Conservation (phyloP, 1,140 invertebrate species). For the Cydia fagiglandana region DNA sequence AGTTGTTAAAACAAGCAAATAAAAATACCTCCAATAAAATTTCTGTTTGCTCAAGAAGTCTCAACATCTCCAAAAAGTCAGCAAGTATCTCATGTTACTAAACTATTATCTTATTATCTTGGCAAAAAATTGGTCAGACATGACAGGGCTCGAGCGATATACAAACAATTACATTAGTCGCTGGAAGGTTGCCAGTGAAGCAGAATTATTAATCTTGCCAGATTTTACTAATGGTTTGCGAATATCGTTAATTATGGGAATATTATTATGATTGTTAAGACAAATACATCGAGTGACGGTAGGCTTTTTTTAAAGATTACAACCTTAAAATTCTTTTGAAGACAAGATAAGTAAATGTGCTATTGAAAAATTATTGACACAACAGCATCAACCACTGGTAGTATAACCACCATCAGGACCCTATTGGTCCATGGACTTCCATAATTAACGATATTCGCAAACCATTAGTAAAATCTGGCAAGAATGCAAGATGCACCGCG, state of each 20-base stretch:
- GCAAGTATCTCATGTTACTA: slow-evolving; percentile 1
- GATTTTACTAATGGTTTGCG: slow-evolving; percentile 7
- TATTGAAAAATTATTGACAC: too few relatives aligned
- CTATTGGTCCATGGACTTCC: too few relatives aligned
- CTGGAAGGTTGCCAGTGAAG: not conserved
- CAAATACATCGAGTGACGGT: too few relatives aligned
- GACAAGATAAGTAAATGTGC: too few relatives aligned
- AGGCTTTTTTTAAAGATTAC: too few relatives aligned
- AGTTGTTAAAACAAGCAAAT: not conserved
- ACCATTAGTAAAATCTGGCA: too few relatives aligned
- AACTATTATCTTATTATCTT: not conserved
- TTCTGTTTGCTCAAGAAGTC: not conserved
- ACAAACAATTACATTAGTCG: slow-evolving; percentile 11
- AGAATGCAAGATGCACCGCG: too few relatives aligned
- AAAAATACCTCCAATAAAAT: not conserved
- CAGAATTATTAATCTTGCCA: not conserved
- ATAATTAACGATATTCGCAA: too few relatives aligned
- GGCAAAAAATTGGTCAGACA: not conserved
- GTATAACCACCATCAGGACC: too few relatives aligned
- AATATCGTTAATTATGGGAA: slow-evolving; percentile 1
- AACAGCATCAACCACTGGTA: too few relatives aligned
- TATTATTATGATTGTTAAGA: not conserved
- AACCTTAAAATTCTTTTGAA: too few relatives aligned
- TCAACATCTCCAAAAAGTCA: not conserved
- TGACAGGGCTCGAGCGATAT: not conserved